A percentile compares a stretch with the other conserved stretches of the same genome.
Evolutionary conservation across 1,140 invertebrate species (phyloP).

Genomic region (Zaprionus kolodkinae): DNA sequence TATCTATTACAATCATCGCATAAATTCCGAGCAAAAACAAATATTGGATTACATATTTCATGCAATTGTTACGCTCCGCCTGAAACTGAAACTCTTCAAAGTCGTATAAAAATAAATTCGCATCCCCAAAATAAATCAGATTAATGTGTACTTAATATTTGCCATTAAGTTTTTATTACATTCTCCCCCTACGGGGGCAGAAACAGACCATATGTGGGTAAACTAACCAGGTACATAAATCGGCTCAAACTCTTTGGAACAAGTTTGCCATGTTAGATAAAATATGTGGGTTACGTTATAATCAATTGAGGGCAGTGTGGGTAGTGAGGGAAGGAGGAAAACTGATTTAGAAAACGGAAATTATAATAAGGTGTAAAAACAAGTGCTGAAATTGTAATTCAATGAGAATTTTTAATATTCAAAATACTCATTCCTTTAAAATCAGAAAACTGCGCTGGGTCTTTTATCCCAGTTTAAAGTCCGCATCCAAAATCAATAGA

Average conservation of each 20-base stretch:
- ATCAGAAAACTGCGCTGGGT: background rate
- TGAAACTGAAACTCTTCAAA: slow-evolving; percentile 39
- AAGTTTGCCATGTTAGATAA: slow-evolving; percentile 11
- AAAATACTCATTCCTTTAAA: background rate
- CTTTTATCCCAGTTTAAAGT: no score
- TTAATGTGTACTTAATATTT: slow-evolving; percentile 76
- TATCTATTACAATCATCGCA: background rate
- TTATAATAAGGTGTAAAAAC: background rate
- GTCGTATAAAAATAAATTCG: slow-evolving; percentile 69
- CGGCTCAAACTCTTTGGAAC: slow-evolving; percentile 32
- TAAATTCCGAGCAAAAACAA: background rate
- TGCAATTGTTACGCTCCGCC: background rate
- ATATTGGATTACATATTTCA: slow-evolving; percentile 16
- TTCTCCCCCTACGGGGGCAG: slow-evolving; percentile 6
- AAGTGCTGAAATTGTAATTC: background rate
- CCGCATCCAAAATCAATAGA: background rate
- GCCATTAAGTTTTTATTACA: slow-evolving; percentile 75
- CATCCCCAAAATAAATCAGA: slow-evolving; percentile 63
- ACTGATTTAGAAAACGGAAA: background rate
- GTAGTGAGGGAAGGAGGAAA: background rate
- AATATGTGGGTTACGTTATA: slow-evolving; percentile 42
- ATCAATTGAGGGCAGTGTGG: slow-evolving; percentile 15
- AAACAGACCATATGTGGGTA: background rate
- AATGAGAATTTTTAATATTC: background rate
- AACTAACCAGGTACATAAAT: slow-evolving; percentile 58